Base-by-base conservation (phyloP, 1,140 invertebrate species). In the Pentalonia nigronervosa region DNA sequence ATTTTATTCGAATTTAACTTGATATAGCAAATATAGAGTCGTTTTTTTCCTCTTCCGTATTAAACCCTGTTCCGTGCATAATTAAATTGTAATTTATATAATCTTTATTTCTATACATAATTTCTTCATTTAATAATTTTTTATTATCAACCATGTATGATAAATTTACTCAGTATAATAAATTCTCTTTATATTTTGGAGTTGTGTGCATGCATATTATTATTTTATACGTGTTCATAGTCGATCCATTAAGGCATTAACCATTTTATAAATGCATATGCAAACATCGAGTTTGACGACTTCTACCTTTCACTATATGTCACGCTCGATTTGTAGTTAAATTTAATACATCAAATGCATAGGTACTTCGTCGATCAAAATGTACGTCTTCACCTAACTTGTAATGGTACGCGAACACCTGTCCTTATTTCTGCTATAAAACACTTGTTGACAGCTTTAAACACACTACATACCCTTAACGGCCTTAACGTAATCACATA, bases 361-460 rank as follows among this genome's bases (percentile, higher is more conserved):
- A n/a, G n/a, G 14, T 76, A 76, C 60, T 76, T 34, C 60, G 7
- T 76, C n/a, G 60, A 76, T 76, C 30, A 76, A 76, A 76, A 76
- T 34, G 6, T 76, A 76, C 60, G n/a, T 76, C 30, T 76, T 76
- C n/a, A 76, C 30, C 4, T 1, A 1, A 34, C 17, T 14, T 41
- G 41, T 41, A n/a, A 76, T n/a, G 4, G 17, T 76, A 76, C 60
- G 7, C 60, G 14, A 76, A 76, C n/a, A 76, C 60, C n/a, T 76
- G n/a, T 30, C 17, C 60, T n/a, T 76, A 76, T 76, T 76, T 6
- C 14, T 76, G 9, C 30, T n/a, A n/a, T 0, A 76, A n/a, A 30
- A 76, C 60, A 76, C 60, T 76, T 76, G 60, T 76, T 76, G 60
- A n/a, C 60, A 76, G 30, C n/a, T 76, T 76, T 76, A 76, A n/a